Conservation (phyloP, 2,888 invertebrate species). For the Stenolophus ochropezus region DNA sequence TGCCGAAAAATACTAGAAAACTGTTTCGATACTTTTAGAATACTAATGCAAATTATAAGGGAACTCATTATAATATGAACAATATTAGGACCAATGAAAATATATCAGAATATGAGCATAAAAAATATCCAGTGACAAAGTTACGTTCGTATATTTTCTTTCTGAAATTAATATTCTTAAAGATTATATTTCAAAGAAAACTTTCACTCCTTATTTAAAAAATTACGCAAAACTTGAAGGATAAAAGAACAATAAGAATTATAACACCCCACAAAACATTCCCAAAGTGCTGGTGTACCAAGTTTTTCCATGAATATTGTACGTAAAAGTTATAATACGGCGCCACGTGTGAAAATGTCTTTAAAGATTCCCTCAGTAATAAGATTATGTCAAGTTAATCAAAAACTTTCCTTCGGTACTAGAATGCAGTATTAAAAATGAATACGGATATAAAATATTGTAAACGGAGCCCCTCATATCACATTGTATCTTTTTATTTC, state of each 20-base stretch:
- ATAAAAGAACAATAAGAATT: not conserved
- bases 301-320: slow-evolving; percentile 48
- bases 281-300: not conserved
- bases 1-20: too few relatives aligned
- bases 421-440: slow-evolving; percentile 36
- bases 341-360: slow-evolving; percentile 39
- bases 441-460: slow-evolving; percentile 9
- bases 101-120: too few relatives aligned
- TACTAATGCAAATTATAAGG: too few relatives aligned
- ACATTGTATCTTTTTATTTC: too few relatives aligned
- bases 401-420: slow-evolving; percentile 8
- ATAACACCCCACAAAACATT: not conserved
- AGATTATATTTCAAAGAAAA: too few relatives aligned
- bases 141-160: too few relatives aligned
- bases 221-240: not conserved
- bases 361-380: slow-evolving; percentile 45
- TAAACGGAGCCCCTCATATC: too few relatives aligned
- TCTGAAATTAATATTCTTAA: too few relatives aligned
- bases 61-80: too few relatives aligned
- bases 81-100: too few relatives aligned
- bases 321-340: slow-evolving; percentile 43
- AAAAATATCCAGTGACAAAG: too few relatives aligned
- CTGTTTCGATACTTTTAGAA: too few relatives aligned
- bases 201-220: not conserved
- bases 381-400: slow-evolving; percentile 49